These are phyloP conservation scores for Pangasianodon gigas DNA, from an alignment of 2,113 vertebrate species.

Conservation along the genomic window DNA sequence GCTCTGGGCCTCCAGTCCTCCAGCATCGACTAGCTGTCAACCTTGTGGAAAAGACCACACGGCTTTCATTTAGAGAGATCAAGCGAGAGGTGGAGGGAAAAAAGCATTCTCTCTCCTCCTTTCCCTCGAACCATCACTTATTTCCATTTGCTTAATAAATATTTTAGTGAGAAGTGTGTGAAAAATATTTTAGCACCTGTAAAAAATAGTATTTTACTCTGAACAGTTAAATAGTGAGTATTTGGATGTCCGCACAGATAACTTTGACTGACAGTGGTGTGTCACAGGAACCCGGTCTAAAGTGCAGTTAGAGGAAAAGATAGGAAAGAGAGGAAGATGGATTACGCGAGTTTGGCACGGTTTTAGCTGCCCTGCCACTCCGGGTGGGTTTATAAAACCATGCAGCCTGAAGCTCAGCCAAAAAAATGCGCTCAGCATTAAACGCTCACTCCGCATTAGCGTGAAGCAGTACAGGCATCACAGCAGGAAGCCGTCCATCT, in stretches of 20 bases:
- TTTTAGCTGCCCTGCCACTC: background rate
- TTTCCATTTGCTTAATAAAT: background rate
- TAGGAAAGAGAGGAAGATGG: background rate
- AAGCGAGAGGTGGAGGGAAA: conserved; percentile 48
- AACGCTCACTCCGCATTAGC: conserved; percentile 4
- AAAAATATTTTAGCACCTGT: background rate
- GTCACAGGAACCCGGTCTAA: background rate
- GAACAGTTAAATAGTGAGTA: background rate
- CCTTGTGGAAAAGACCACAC: conserved; percentile 68
- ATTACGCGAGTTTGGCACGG: conserved; percentile 17
- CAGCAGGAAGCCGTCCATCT: conserved; percentile 11
- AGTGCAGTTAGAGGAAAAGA: background rate
- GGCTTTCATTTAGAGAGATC: conserved; percentile 71
- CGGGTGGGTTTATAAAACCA: background rate
- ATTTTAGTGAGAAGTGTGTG: background rate
- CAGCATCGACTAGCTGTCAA: conserved; percentile 78
- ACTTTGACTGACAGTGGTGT: background rate
- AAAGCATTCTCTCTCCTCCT: background rate
- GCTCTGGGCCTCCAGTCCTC: conserved; percentile 74
- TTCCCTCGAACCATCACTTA: background rate
- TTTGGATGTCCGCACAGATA: background rate
- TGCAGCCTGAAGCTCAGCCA: conserved; percentile 11
- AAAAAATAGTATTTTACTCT: background rate
- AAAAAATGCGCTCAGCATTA: conserved; percentile 10
- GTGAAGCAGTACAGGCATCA: background rate